These are phyloP conservation scores for Scarus forsteni DNA, from an alignment of 2,797 vertebrate genomes.

Conservation along the genomic window DNA sequence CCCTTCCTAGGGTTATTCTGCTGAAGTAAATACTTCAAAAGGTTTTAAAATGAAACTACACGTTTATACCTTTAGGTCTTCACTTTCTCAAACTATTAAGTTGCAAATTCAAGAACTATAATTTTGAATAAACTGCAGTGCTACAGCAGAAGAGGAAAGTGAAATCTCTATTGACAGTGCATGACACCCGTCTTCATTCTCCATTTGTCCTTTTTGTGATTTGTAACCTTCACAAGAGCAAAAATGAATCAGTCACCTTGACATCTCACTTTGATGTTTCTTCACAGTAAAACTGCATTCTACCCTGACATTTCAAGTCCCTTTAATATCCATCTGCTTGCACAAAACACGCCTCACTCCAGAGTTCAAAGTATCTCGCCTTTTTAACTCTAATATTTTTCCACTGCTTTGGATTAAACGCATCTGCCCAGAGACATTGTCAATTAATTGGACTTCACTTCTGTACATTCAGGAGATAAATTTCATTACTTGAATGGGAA, in stretches of 20 bases:
- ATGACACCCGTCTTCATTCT: constrained; percentile 34
- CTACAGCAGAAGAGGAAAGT: neutral
- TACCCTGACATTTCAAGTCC: constrained; percentile 60
- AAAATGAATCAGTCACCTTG: constrained; percentile 65
- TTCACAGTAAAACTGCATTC: constrained; percentile 53
- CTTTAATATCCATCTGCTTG: constrained; percentile 48
- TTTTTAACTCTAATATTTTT: constrained; percentile 51
- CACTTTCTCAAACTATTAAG: neutral
- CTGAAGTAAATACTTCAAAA: constrained; percentile 11
- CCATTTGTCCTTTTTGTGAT: constrained; percentile 49
- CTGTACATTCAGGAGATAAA: constrained; percentile 51
- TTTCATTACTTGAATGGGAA: constrained; percentile 69
- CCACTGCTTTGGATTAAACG: constrained; percentile 53
- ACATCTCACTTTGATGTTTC: constrained; percentile 65
- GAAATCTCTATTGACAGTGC: constrained; percentile 14
- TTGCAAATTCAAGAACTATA: constrained; percentile 5
- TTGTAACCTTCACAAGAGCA: constrained; percentile 58
- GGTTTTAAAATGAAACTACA: constrained; percentile 10
- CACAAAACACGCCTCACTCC: constrained; percentile 24
- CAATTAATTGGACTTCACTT: constrained; percentile 70
- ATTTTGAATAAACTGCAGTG: constrained; percentile 1
- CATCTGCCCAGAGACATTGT: constrained; percentile 62
- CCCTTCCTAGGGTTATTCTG: constrained; percentile 19
- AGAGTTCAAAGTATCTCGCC: constrained; percentile 43
- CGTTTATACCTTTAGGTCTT: neutral